Percentiles rank a stretch among this genome's conserved stretches.
Conservation (phyloP, 2,797 vertebrate species). For the Merluccius polli region DNA sequence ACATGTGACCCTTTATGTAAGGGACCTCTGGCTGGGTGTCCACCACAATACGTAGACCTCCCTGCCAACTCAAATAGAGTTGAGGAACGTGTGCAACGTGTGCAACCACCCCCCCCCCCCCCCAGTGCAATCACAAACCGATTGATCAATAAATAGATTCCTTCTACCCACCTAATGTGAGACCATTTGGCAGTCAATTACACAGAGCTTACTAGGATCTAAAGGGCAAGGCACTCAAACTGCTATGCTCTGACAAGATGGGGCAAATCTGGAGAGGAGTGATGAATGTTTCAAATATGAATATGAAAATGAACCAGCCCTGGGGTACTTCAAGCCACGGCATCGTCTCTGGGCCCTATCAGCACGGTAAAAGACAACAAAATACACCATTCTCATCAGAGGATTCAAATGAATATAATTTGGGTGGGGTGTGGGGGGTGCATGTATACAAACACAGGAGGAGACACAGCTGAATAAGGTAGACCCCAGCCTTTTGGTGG, state of each 20-base stretch:
- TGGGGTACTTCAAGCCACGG: not conserved
- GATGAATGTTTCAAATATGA: not conserved
- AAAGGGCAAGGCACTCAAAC: not conserved
- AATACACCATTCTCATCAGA: not conserved
- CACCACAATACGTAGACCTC: constrained; percentile 46
- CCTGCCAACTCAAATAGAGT: no score
- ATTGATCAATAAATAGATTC: no score
- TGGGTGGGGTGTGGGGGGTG: no score
- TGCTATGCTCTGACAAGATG: not conserved
- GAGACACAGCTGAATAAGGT: constrained; percentile 69
- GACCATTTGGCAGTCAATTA: no score
- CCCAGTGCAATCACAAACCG: not conserved
- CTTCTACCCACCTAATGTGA: not conserved
- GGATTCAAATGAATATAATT: no score
- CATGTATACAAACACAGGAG: constrained; percentile 56
- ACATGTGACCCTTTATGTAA: constrained; percentile 62
- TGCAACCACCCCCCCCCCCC: no score
- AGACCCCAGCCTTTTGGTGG: constrained; percentile 42
- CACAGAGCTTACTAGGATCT: not conserved
- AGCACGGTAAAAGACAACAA: not conserved
- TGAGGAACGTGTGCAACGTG: no score
- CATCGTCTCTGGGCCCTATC: no score
- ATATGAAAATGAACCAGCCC: not conserved
- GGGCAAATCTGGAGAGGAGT: not conserved
- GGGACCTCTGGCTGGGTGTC: constrained; percentile 49